phyloP scores from a whole-genome alignment of 2,888 invertebrate genomes.

The Augiades crinisus region DNA sequence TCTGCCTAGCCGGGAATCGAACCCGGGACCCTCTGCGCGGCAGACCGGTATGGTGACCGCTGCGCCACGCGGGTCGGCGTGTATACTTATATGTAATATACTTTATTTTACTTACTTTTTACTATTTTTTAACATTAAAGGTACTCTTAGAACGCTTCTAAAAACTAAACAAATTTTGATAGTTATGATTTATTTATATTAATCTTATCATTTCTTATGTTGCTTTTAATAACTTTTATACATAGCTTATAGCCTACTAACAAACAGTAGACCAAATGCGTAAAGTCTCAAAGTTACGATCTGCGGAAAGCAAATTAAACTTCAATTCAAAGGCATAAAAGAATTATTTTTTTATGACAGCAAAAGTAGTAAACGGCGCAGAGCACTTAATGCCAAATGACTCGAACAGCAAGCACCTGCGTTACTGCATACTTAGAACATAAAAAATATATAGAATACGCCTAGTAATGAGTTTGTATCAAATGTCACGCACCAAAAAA shows the following conservation, averaged over 20 bases:
- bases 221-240: too few relatives aligned
- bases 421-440: background rate
- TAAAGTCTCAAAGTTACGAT: conserved; percentile 12
- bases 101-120: too few relatives aligned
- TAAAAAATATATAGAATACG: background rate
- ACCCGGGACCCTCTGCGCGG: too few relatives aligned
- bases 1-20: too few relatives aligned
- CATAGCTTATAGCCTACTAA: background rate
- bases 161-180: too few relatives aligned
- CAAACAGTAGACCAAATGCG: background rate
- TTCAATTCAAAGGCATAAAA: conserved; percentile 3
- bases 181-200: too few relatives aligned
- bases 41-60: too few relatives aligned
- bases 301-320: conserved; percentile 12
- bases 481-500: background rate
- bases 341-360: conserved; percentile 10
- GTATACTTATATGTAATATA: too few relatives aligned
- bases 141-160: too few relatives aligned
- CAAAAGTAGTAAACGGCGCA: background rate
- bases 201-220: too few relatives aligned
- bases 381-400: conserved; percentile 5
- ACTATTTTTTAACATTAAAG: too few relatives aligned
- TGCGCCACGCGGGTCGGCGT: too few relatives aligned
- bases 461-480: background rate
- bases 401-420: background rate